Evolutionary conservation across 2,888 invertebrate genomes (phyloP), one percentile per base, ranked within the genome.

Genomic region (Agrotis ipsilon): DNA sequence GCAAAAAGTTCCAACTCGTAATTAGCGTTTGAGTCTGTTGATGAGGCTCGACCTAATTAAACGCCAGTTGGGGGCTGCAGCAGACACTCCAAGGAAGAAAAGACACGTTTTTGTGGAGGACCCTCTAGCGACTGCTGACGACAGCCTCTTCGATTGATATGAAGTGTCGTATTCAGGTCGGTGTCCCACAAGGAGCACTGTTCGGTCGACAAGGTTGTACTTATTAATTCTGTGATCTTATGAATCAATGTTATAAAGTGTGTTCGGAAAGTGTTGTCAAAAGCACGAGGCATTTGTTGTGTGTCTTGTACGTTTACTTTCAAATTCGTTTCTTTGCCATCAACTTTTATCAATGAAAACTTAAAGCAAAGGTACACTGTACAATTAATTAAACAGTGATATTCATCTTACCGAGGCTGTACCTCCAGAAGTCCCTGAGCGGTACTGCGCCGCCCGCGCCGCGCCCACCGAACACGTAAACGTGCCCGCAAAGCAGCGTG

Each of bases 341-440:
- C 24, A 18, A 27, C 18, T 18, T 9, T 11, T 39, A 11, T 39
- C 32, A 32, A 32, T 32, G 32, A 32, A 32, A 32, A 32, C 0
- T 1, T 32, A 32, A 6, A 32, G 32, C 32, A 32, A 32, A 32
- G 32, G 32, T 32, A 32, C 32, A 32, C 39, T 9, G 39, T 39
- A 39, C 9, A 39, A 39, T 11, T 39, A 39, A 39, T 39, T 11
- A 39, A 39, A 39, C 39, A 32, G 54, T 32, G 13, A 54, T 14
- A 58, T 58, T 58, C 14, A 39, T n/a, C 91, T 96, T 87, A 98
- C 98, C 97, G 59, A 98, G 96, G 86, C 97, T 97, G 89, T 98
- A 98, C 86, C 97, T 97, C 98, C 98, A 99, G 89, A 98, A 97
- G 94, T 99, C 98, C 91, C 98, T 97, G 73, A 98, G 97, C 5